Percentiles rank a stretch among this genome's conserved stretches.
Evolutionary conservation across 2,888 invertebrate species (phyloP).

Genomic region (Cerastis rubricosa): DNA sequence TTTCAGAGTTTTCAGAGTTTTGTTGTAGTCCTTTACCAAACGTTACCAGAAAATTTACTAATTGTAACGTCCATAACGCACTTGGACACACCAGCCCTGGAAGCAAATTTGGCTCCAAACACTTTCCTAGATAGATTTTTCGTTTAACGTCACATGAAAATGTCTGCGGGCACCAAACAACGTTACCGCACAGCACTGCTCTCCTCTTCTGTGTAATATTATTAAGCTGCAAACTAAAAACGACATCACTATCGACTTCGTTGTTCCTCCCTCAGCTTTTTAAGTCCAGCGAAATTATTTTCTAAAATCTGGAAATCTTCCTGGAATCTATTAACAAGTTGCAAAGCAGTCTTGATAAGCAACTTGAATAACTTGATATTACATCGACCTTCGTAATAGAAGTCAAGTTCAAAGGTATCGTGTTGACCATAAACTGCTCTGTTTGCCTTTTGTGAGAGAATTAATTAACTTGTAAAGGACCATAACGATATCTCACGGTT

Average conservation of each 20-base stretch:
- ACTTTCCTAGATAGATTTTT: slow-evolving; percentile 12
- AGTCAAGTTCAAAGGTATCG: slow-evolving; percentile 56
- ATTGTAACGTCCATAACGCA: neutral
- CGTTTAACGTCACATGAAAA: slow-evolving; percentile 7
- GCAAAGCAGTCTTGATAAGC: slow-evolving; percentile 1
- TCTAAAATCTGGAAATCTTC: neutral
- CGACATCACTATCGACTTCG: slow-evolving; percentile 9
- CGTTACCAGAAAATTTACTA: neutral
- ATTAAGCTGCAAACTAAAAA: slow-evolving; percentile 18
- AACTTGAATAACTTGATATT: slow-evolving; percentile 24
- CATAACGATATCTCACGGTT: slow-evolving; percentile 8
- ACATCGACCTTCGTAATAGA: slow-evolving; percentile 38
- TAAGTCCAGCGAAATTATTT: neutral
- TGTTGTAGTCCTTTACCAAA: neutral
- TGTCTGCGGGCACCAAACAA: slow-evolving; percentile 3
- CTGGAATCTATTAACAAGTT: neutral
- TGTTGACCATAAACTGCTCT: slow-evolving; percentile 42
- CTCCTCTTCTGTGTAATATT: neutral
- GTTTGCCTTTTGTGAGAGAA: slow-evolving; percentile 34
- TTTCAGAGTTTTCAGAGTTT: neutral
- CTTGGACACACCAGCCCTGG: neutral
- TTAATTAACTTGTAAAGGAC: slow-evolving; percentile 26
- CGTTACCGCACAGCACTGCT: neutral
- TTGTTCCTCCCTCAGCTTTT: neutral
- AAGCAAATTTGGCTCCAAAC: slow-evolving; percentile 6